Evolutionary conservation across 2,888 invertebrate species (phyloP), one percentile per base, ranked within the genome.

Genomic region (Callimorpha dominula): DNA sequence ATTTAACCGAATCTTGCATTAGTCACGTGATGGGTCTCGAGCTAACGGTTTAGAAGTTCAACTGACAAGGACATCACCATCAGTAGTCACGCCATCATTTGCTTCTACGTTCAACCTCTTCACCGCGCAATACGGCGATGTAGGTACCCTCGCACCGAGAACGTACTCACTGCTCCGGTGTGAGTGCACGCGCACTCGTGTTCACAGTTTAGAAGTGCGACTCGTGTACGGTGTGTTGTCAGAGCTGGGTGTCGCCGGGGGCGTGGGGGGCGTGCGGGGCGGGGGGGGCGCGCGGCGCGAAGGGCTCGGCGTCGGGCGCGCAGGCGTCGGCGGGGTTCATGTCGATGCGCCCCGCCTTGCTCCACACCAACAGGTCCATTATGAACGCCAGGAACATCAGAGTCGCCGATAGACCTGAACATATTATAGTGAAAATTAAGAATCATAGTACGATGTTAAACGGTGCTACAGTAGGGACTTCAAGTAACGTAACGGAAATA

Each of bases 301-400:
- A 74, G 60, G 82, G 77, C 70, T 80, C 76, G 31, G 80, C 70
- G 78, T 80, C 80, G 9, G 81, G 77, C 42, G 84, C 73, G 50
- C 75, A 73, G 8, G 78, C 77, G 78, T 93, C 94, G 46, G 92
- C 95, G 0, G 97, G 97, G 85, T 96, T 96, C 91, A 97, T 96
- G 88, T 97, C 97, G 85, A 99, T 98, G 87, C 97, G 97, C 72
- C 97, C 97, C 64, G 98, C 98, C 91, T 98, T 98, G 89, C 97
- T 97, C 98, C 98, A 99, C 49, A 99, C 98, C 69, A 98, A 96
- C 85, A 98, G 90, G 94, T 99, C 99, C 93, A 98, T 98, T 81
- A 98, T 96, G 91, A 98, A 99, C 74, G 98, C 99, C 73, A 98
- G 96, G 87, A 98, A 96, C 96, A 99, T 97, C 78, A 99, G 97